Percentiles rank a stretch among this genome's conserved stretches.
Conservation (phyloP, 2,113 vertebrate genomes). For the Chaetodon trifascialis region DNA sequence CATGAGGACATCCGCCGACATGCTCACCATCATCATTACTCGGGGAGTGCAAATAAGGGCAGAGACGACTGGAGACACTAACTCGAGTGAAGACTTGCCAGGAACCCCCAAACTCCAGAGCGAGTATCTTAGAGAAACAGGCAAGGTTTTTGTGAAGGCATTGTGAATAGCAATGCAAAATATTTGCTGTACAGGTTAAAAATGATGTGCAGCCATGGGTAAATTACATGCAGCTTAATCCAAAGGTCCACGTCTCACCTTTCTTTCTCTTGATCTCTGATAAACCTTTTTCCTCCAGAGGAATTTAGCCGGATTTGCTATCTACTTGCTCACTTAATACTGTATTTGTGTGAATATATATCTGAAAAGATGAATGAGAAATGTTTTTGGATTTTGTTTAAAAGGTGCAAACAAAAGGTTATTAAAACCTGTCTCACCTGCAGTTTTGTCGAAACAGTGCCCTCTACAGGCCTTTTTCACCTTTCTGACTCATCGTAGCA, state of each 20-base stretch:
- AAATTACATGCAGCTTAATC: not conserved
- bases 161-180: not conserved
- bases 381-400: not conserved
- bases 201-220: not conserved
- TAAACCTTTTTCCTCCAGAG: not conserved
- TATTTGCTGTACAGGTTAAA: not conserved
- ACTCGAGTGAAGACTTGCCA: conserved; percentile 49
- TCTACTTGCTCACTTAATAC: not conserved
- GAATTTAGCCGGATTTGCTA: not conserved
- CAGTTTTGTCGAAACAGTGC: not conserved
- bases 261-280: not conserved
- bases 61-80: conserved; percentile 45
- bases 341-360: not conserved
- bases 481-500: no score
- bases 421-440: not conserved
- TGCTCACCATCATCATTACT: conserved; percentile 62
- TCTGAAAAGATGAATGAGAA: not conserved
- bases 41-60: conserved; percentile 58
- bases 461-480: not conserved
- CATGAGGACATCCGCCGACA: conserved; percentile 72
- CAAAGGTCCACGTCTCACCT: not conserved
- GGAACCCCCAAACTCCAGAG: conserved; percentile 22
- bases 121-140: not conserved
- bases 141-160: not conserved
- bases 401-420: not conserved